Percentiles rank a stretch among this genome's conserved stretches.
Conservation (phyloP, 2,113 vertebrate genomes). For the Lagenorhynchus albirostris region DNA sequence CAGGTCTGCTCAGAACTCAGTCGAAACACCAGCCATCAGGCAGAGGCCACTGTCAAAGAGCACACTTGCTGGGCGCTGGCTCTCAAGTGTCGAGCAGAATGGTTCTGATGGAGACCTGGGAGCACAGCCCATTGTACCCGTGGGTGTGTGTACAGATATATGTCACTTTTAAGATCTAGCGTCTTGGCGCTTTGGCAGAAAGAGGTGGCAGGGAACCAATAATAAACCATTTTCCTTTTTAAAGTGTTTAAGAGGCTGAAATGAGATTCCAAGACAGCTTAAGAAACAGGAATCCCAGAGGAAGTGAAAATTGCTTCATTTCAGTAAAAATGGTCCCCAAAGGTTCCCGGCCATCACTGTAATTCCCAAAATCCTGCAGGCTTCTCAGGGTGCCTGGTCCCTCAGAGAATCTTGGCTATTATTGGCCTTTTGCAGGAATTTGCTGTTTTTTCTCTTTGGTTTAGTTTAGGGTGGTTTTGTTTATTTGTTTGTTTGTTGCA, state of each 20-base stretch:
- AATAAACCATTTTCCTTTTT: background rate
- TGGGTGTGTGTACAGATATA: background rate
- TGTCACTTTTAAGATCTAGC: background rate
- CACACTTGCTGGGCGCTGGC: accelerated
- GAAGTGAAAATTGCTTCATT: background rate
- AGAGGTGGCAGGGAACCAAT: background rate
- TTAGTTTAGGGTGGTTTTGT: background rate
- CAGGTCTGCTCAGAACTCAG: background rate
- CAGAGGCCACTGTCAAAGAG: too few relatives aligned
- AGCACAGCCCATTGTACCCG: accelerated
- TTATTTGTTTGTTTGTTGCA: background rate
- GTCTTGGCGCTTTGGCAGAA: background rate
- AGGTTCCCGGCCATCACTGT: background rate
- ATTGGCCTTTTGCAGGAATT: background rate
- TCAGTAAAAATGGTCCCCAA: background rate
- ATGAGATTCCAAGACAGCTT: background rate
- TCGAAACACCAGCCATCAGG: background rate
- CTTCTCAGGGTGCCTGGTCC: background rate
- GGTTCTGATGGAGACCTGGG: background rate
- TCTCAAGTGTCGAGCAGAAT: background rate
- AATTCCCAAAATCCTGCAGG: background rate
- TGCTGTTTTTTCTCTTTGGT: background rate
- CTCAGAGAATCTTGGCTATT: too few relatives aligned
- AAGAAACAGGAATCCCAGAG: background rate
- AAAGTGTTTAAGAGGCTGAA: background rate